Base-by-base conservation (phyloP, 2,888 invertebrate genomes). In the Macropis europaea region DNA sequence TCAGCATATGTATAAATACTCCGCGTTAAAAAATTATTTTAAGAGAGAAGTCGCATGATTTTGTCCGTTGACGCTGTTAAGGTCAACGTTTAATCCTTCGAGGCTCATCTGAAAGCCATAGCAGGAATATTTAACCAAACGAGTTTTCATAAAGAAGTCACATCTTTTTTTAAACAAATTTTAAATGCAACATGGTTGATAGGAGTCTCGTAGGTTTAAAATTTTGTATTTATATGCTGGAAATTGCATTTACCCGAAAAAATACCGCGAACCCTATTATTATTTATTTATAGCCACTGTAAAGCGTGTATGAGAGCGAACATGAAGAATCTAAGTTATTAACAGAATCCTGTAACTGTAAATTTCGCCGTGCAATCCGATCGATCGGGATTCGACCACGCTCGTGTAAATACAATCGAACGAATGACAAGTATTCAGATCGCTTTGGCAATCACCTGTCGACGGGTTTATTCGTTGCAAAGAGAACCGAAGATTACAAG, bases 221-320 rank as follows among this genome's bases (percentile, higher is more conserved):
- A 45, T 42, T 34, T 43, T 56, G 34, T 76, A 73, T 75, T 79
- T 72, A 76, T 76, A 48, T 43, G 3, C 38, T 48, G 48, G 19
- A 43, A 63, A 62, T 48, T 59, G 71, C 60, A 68, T 61, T 76
- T 69, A 56, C 15, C 19, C 54, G 32, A 22, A 42, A 40, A n/a
- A n/a, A 30, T 13, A 36, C 34, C 50, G 62, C 48, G 15, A 34
- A 38, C 7, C 13, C 34, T 63, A 59, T 67, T 73, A 67, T 77
- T 80, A 84, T 84, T 84, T 84, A 84, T 84, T 84, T 83, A 70
- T 82, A 42, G 64, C 32, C 60, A 56, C 32, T 61, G 76, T 63
- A 80, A 77, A 76, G 72, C 59, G 57, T 78, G 26, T 62, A 57
- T 45, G 63, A 40, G 32, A 38, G 38, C 34, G 71, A 38, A 59